These are phyloP conservation scores for Oreochromis aureus DNA, from an alignment of 2,113 vertebrate species.

Conservation along the genomic window DNA sequence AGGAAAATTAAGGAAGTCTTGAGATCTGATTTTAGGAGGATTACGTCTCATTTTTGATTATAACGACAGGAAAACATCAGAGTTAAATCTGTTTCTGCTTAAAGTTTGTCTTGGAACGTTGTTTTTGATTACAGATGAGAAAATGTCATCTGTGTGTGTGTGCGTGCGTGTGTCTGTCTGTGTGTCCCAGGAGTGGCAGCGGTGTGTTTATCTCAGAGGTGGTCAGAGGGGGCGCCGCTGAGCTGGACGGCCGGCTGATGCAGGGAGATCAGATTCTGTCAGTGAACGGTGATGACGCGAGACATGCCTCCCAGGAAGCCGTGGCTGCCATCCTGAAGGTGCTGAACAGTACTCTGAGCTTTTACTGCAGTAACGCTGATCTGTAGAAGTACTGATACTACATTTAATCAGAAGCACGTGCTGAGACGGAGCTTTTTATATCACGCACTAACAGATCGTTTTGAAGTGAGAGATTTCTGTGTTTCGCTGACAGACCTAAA, in stretches of 20 bases:
- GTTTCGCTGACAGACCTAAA: background rate
- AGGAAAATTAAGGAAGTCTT: background rate
- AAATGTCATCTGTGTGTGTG: background rate
- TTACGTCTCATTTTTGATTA: background rate
- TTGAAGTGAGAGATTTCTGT: background rate
- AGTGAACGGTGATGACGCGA: constrained; percentile 88
- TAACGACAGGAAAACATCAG: background rate
- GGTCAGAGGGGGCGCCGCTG: constrained; percentile 91
- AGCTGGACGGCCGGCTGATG: constrained; percentile 92
- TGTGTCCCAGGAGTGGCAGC: constrained; percentile 66
- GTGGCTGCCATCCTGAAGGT: constrained; percentile 89
- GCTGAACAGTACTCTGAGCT: background rate
- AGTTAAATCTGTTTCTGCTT: background rate
- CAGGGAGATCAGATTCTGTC: constrained; percentile 95
- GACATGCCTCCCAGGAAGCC: constrained; percentile 85
- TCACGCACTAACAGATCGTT: background rate
- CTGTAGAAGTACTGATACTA: background rate
- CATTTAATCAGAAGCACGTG: background rate
- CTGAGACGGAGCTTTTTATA: background rate
- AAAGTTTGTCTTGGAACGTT: background rate
- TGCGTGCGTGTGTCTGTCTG: background rate
- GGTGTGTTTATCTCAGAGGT: constrained; percentile 96
- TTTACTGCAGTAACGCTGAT: background rate
- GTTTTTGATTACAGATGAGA: background rate
- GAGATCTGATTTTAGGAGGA: background rate